phyloP scores from a whole-genome alignment of 2,797 vertebrate species.

The Eptatretus atami region DNA sequence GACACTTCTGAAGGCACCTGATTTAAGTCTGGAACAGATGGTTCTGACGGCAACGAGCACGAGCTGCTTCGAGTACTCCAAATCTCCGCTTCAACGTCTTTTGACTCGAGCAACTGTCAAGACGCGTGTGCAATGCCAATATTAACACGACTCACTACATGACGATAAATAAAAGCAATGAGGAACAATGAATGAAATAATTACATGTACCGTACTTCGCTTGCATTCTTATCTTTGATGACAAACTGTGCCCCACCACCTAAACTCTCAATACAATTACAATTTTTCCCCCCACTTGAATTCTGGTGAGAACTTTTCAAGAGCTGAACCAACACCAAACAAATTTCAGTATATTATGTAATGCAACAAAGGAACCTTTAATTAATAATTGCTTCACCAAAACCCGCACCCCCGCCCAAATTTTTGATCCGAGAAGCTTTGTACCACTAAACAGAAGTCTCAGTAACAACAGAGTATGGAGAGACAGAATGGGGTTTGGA shows the following conservation, averaged over 20 bases:
- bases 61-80: conserved; percentile 71
- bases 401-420: too few relatives aligned
- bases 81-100: conserved; percentile 17
- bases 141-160: background rate
- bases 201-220: background rate
- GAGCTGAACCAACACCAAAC: too few relatives aligned
- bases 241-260: background rate
- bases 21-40: conserved; percentile 37
- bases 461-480: too few relatives aligned
- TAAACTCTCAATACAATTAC: background rate
- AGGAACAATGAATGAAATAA: background rate
- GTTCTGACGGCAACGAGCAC: conserved; percentile 41
- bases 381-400: too few relatives aligned
- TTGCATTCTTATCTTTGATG: background rate
- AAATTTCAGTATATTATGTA: too few relatives aligned
- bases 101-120: conserved; percentile 32
- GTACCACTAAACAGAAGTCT: too few relatives aligned
- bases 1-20: conserved; percentile 14
- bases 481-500: too few relatives aligned
- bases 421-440: too few relatives aligned
- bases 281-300: too few relatives aligned
- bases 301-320: too few relatives aligned
- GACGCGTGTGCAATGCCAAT: background rate
- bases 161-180: background rate
- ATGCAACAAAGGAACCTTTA: too few relatives aligned